These are phyloP conservation scores for Fragum fragum DNA, from an alignment of 2,888 invertebrate species.

Conservation along the genomic window DNA sequence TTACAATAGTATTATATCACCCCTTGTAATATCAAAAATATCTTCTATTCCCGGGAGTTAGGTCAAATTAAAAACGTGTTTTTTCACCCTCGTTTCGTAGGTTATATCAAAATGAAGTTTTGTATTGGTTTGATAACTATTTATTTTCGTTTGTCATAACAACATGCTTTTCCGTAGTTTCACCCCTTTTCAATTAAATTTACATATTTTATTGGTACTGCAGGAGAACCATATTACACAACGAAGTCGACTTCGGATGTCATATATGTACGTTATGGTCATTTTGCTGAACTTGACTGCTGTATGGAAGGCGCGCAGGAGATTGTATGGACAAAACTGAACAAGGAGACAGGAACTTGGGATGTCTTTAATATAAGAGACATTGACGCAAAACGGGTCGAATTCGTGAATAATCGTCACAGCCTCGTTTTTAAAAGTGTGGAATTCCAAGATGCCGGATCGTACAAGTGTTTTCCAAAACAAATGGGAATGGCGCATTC, in stretches of 20 bases:
- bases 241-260: not conserved
- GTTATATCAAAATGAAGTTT: no score
- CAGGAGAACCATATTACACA: not conserved
- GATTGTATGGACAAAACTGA: conserved; percentile 29
- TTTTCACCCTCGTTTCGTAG: no score
- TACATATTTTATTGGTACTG: not conserved
- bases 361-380: not conserved
- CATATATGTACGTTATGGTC: conserved; percentile 1
- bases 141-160: no score
- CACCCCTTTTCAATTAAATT: no score
- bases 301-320: conserved; percentile 16
- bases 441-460: conserved; percentile 21
- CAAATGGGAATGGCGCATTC: not conserved
- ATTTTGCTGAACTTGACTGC: conserved; percentile 32
- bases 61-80: no score
- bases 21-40: no score
- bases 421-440: conserved; percentile 21
- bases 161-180: no score
- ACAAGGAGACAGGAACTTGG: not conserved
- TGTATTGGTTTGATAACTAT: no score
- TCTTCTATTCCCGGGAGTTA: no score
- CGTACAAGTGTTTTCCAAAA: conserved; percentile 23
- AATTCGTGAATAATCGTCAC: conserved; percentile 31
- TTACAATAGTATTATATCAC: no score
- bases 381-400: conserved; percentile 3